Conservation (phyloP, 2,797 vertebrate species). For the Danio kyathit region DNA sequence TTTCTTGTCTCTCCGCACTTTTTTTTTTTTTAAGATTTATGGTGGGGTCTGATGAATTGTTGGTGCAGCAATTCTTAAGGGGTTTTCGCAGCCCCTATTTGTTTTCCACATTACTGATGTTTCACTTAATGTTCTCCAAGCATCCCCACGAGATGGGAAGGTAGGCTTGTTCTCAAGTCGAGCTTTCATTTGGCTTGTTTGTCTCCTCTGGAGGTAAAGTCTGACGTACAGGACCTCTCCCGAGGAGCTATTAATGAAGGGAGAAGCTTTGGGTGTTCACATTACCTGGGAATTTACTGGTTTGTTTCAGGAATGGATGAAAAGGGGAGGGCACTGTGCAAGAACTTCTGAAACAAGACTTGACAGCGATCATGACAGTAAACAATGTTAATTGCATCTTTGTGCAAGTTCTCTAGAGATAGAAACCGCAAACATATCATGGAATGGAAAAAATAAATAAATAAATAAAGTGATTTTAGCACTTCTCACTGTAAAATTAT, state of each 20-base stretch:
- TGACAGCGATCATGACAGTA: constrained; percentile 49
- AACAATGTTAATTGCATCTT: constrained; percentile 42
- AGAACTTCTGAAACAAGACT: constrained; percentile 66
- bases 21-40: constrained; percentile 80
- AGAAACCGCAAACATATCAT: constrained; percentile 26
- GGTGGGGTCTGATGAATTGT: constrained; percentile 70
- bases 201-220: constrained; percentile 80
- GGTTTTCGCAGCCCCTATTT: constrained; percentile 79
- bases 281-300: constrained; percentile 69
- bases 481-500: neutral
- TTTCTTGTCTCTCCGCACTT: constrained; percentile 54
- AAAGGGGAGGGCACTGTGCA: constrained; percentile 58
- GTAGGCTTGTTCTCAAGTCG: constrained; percentile 80
- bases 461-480: constrained; percentile 4
- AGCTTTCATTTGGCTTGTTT: constrained; percentile 81
- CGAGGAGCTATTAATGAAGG: constrained; percentile 82
- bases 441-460: constrained; percentile 18
- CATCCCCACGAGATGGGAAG: constrained; percentile 77
- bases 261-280: constrained; percentile 60
- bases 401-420: constrained; percentile 4
- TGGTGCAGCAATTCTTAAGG: constrained; percentile 73
- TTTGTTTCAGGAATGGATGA: constrained; percentile 70
- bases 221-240: constrained; percentile 79
- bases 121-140: constrained; percentile 81
- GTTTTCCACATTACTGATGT: constrained; percentile 85